Evolutionary conservation across 2,113 vertebrate species (phyloP).

Genomic region (Trichechus manatus): DNA sequence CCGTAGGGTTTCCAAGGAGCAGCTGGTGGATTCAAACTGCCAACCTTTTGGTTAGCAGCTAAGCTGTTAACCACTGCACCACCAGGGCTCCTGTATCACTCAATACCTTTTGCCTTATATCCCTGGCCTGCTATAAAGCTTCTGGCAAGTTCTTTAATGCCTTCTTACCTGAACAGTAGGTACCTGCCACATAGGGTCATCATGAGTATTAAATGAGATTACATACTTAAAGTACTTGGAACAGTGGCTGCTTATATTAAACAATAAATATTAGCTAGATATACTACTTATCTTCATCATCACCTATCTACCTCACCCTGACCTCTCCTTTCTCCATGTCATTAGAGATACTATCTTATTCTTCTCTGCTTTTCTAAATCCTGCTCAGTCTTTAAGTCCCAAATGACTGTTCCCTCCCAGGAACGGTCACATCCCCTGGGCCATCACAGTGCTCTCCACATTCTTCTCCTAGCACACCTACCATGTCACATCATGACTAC

Average conservation of each 20-base stretch:
- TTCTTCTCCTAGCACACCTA: neutral
- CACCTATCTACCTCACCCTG: neutral
- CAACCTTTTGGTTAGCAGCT: too few species aligned
- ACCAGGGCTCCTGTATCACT: neutral
- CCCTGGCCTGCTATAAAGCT: neutral
- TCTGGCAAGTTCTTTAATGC: neutral
- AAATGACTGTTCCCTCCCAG: neutral
- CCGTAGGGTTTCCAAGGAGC: too few species aligned
- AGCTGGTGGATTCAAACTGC: too few species aligned
- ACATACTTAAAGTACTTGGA: neutral
- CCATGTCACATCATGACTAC: too few species aligned
- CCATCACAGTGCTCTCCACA: rapidly evolving
- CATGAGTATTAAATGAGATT: neutral
- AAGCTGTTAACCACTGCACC: too few species aligned
- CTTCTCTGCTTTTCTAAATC: neutral
- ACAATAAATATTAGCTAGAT: neutral
- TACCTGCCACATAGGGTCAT: neutral
- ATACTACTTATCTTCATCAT: neutral
- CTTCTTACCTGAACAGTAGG: neutral
- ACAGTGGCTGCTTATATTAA: neutral
- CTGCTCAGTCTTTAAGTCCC: neutral
- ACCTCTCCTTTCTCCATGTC: neutral
- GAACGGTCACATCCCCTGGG: neutral
- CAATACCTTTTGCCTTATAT: neutral
- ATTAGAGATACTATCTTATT: neutral